phyloP scores from a whole-genome alignment of 2,113 vertebrate genomes.

The Datnioides undecimradiatus region DNA sequence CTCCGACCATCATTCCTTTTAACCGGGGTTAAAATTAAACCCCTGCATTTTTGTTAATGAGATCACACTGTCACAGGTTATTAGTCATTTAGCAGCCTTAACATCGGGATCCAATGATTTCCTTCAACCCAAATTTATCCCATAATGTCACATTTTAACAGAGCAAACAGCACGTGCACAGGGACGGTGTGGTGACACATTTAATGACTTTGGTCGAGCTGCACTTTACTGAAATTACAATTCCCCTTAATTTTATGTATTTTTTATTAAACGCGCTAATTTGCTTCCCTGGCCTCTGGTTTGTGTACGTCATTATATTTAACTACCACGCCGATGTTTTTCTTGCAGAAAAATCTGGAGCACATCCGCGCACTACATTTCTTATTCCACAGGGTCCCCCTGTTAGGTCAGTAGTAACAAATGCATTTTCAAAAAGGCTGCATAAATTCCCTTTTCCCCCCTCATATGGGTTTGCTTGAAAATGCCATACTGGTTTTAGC shows the following conservation, averaged over 20 bases:
- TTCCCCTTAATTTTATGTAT: conserved; percentile 51
- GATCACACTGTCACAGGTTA: conserved; percentile 95
- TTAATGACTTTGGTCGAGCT: conserved; percentile 28
- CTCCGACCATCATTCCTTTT: conserved; percentile 74
- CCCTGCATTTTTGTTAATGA: conserved; percentile 95
- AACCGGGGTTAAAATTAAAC: conserved; percentile 93
- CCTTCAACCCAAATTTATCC: conserved; percentile 88
- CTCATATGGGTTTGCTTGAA: conserved; percentile 59
- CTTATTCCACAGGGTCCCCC: conserved; percentile 66
- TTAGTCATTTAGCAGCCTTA: conserved; percentile 91
- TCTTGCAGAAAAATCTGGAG: conserved; percentile 65
- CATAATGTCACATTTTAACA: conserved; percentile 76
- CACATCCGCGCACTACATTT: conserved; percentile 66
- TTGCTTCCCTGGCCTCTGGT: conserved; percentile 38
- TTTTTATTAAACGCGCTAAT: conserved; percentile 35
- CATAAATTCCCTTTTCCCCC: conserved; percentile 64
- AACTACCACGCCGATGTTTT: conserved; percentile 47
- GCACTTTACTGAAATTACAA: conserved; percentile 56
- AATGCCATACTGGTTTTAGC: conserved; percentile 73
- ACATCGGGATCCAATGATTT: conserved; percentile 90
- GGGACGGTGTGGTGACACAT: conserved; percentile 26
- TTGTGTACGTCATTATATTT: conserved; percentile 53
- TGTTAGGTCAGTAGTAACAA: conserved; percentile 80
- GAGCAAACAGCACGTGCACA: conserved; percentile 45
- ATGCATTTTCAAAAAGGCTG: conserved; percentile 77